Evolutionary conservation across 2,113 vertebrate genomes (phyloP).

Genomic region (Lophius piscatorius): DNA sequence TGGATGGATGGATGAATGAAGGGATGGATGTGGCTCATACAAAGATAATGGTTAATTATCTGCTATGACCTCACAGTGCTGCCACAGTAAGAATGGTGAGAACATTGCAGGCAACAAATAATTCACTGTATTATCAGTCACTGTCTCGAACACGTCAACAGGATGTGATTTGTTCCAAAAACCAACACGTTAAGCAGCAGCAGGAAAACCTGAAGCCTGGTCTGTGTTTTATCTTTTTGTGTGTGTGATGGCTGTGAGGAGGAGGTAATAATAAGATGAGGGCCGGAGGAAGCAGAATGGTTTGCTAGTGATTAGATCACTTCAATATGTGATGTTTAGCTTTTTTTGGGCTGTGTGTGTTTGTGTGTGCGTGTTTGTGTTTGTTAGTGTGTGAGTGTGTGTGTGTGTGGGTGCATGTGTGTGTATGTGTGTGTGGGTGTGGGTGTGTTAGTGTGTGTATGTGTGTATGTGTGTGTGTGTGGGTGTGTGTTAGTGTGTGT

Average conservation of each 20-base stretch:
- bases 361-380: slow-evolving; percentile 30
- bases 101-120: neutral
- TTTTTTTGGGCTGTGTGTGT: slow-evolving; percentile 31
- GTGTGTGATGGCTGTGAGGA: slow-evolving; percentile 41
- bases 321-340: slow-evolving; percentile 38
- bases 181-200: slow-evolving; percentile 5
- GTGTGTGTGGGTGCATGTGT: slow-evolving; percentile 15
- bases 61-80: neutral
- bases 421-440: slow-evolving; percentile 24
- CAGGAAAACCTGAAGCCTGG: slow-evolving; percentile 10
- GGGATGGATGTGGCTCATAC: neutral
- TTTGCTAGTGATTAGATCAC: slow-evolving; percentile 56
- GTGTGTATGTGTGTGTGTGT: slow-evolving; percentile 24
- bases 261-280: slow-evolving; percentile 65
- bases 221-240: slow-evolving; percentile 6
- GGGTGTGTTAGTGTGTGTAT: slow-evolving; percentile 12
- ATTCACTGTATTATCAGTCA: slow-evolving; percentile 7
- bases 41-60: neutral
- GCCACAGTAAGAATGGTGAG: neutral
- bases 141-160: slow-evolving; percentile 1
- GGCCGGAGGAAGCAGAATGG: slow-evolving; percentile 47
- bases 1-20: too few species aligned
- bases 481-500: slow-evolving; percentile 17
- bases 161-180: slow-evolving; percentile 3
- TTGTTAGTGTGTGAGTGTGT: slow-evolving; percentile 5